Base-by-base conservation (phyloP, 1,140 invertebrate genomes). In the Lordiphosa collinella region DNA sequence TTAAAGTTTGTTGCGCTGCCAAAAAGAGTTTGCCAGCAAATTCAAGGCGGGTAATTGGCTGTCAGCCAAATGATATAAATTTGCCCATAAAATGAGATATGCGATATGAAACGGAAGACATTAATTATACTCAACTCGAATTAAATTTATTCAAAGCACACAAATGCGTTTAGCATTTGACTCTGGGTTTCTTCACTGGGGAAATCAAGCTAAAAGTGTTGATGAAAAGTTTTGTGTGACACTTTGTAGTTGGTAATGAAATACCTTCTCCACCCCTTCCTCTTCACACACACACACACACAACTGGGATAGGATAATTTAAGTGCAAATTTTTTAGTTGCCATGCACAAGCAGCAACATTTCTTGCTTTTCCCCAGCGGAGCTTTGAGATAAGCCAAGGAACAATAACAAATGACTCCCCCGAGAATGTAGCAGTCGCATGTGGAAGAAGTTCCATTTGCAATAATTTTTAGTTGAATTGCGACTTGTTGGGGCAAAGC, bases 381-480 rank as follows among this genome's bases (percentile, higher is more conserved):
- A 50, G 49, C 60, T 40, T 51, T 44, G 54, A 61, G 70, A 82
- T 79, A 70, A 66, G 70, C 70, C 69, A 56, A 43, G 43, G 44
- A 62, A 58, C 76, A 66, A 66, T 75, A 82, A 80, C 76, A 80
- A 80, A 80, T 59, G 66, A 71, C 65, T 70, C 75, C 75, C 76
- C 9, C 41, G 76, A 56, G 70, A n/a, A 55, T 10, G n/a, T 4
- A 40, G 37, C 29, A 36, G 46, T 25, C 37, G 52, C 67, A 51
- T 68, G 48, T 58, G 63, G 47, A 10, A n/a, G 22, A 25, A 35
- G 29, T 43, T 52, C 53, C 38, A 52, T 59, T 78, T 72, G 62
- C 64, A 64, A 79, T 73, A 52, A 78, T 75, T 75, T 79, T 78
- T 68, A 63, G 58, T 56, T 56, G 59, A 79, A 72, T 50, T 68